These are phyloP conservation scores for Suncus etruscus DNA, from an alignment of 2,113 vertebrate species.

Conservation along the genomic window DNA sequence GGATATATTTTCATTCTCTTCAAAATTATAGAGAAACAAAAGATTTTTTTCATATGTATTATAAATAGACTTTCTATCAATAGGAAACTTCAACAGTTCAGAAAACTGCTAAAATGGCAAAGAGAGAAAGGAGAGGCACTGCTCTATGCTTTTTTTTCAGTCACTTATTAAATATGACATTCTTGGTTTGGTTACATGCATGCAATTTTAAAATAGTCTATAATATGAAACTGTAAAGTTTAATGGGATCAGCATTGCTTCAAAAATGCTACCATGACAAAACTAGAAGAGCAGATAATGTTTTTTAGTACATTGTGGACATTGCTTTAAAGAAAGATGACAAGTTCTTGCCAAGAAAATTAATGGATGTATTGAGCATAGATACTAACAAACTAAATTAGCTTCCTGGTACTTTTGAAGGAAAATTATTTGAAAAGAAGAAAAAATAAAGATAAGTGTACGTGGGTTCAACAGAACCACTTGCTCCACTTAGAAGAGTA, in stretches of 20 bases:
- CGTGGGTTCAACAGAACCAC: conserved; percentile 92
- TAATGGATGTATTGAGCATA: conserved; percentile 93
- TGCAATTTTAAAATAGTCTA: conserved; percentile 92
- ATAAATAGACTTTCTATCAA: neutral
- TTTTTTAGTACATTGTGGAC: conserved; percentile 92
- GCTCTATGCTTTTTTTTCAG: conserved; percentile 94
- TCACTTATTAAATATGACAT: conserved; percentile 88
- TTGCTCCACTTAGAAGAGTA: conserved; percentile 89
- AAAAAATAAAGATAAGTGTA: conserved; percentile 80
- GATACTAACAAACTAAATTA: conserved; percentile 94
- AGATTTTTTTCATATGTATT: neutral
- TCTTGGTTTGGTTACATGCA: conserved; percentile 91
- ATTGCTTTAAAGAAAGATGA: conserved; percentile 94
- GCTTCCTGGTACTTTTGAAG: conserved; percentile 93
- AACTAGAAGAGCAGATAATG: conserved; percentile 91
- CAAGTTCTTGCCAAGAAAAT: conserved; percentile 95
- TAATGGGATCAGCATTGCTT: conserved; percentile 91
- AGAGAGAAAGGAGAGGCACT: conserved; percentile 93
- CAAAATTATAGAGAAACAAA: neutral
- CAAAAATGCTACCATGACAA: conserved; percentile 94
- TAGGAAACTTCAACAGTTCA: conserved; percentile 36
- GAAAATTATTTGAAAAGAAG: conserved; percentile 91
- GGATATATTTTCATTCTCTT: neutral
- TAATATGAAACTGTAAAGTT: too few relatives aligned
- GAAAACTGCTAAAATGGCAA: conserved; percentile 91